These are phyloP conservation scores for Philaethria dido DNA, from an alignment of 2,888 invertebrate genomes.

Conservation along the genomic window DNA sequence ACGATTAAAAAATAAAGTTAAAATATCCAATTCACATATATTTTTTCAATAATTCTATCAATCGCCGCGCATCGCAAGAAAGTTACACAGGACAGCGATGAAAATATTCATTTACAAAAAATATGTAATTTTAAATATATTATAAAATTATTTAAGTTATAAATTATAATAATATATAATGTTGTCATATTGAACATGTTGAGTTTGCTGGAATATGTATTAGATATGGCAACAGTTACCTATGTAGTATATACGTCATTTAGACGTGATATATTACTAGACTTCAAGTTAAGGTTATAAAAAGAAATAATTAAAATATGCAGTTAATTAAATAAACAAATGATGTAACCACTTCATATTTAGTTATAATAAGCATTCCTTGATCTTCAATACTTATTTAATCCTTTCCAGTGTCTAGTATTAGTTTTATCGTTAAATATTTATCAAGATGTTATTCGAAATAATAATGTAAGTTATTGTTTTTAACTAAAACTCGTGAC, in stretches of 20 bases:
- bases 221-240: slow-evolving; percentile 3
- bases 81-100: too few species aligned
- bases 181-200: too few species aligned
- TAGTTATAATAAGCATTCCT: slow-evolving; percentile 5
- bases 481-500: slow-evolving; percentile 7
- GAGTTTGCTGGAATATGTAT: too few species aligned
- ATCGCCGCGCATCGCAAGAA: too few species aligned
- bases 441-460: slow-evolving; percentile 38
- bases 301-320: slow-evolving; percentile 15
- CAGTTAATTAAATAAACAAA: slow-evolving; percentile 26
- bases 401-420: slow-evolving; percentile 5
- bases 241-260: slow-evolving; percentile 4
- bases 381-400: slow-evolving; percentile 28
- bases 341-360: slow-evolving; percentile 26
- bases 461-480: slow-evolving; percentile 38
- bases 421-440: slow-evolving; percentile 22
- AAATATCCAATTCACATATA: too few species aligned
- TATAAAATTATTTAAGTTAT: too few species aligned
- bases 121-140: too few species aligned
- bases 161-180: too few species aligned
- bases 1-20: too few species aligned
- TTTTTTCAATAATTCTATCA: too few species aligned
- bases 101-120: too few species aligned
- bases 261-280: neutral
- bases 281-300: slow-evolving; percentile 5